phyloP scores from a whole-genome alignment of 2,113 vertebrate species.

The Psilopsiagon aymara region DNA sequence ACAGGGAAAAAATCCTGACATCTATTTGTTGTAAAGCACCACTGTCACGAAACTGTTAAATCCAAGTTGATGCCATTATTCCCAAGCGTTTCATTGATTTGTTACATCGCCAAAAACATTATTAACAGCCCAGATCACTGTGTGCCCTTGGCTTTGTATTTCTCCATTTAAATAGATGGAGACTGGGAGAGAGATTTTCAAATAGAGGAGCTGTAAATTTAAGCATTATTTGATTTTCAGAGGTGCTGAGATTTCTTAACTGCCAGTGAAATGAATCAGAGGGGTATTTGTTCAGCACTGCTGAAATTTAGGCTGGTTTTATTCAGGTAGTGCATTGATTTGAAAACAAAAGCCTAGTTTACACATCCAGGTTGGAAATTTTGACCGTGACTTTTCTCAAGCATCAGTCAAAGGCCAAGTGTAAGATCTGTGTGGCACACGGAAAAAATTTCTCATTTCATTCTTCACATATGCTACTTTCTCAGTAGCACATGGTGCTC shows the following conservation, averaged over 20 bases:
- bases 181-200: neutral
- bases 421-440: neutral
- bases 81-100: neutral
- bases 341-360: neutral
- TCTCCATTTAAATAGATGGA: neutral
- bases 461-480: conserved; percentile 17
- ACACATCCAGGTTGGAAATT: neutral
- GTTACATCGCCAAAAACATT: neutral
- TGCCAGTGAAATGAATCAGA: neutral
- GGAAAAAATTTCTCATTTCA: neutral
- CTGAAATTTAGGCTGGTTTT: neutral
- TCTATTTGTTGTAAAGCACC: neutral
- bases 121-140: conserved; percentile 13
- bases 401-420: neutral
- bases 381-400: neutral
- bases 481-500: neutral
- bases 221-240: conserved; percentile 11
- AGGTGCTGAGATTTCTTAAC: neutral
- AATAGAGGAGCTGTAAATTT: conserved; percentile 6
- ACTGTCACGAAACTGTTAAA: neutral
- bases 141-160: neutral
- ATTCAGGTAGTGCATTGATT: neutral
- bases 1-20: neutral
- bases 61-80: neutral
- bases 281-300: neutral